Base-by-base conservation (phyloP, 1,140 invertebrate genomes). In the Brachionus rotundiformis region DNA sequence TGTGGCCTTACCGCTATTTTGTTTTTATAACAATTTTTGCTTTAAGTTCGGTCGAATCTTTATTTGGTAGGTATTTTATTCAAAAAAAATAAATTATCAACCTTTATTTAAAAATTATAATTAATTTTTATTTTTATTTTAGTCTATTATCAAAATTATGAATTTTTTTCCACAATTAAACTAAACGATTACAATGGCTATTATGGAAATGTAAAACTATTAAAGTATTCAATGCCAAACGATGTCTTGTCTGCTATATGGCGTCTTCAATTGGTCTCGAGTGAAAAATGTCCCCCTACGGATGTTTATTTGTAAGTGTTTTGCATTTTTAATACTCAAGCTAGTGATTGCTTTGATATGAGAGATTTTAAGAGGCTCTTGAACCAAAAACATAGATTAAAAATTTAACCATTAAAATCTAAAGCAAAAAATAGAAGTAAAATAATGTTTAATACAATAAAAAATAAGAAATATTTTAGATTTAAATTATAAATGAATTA, bases 61-160 rank as follows among this genome's bases (percentile, higher is more conserved):
- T 54, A 16, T 54, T 54, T 19, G 47, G 47, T 54, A 54, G 23
- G 47, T 7, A 54, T 19, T 0, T 8, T 54, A 19, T 16, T 54
- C 23, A 8, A 23, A 49, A 49, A 5, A 49, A 49, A 10, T 39
- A 39, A 16, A 16, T 16, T 49, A 4, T 16, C 13, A 0, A 8
- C 4, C 11, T 49, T 49, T 49, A 16, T 49, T 49, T 47, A 47
- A 16, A 16, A n/a, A 6, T 4, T 4, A 49, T 19, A 54, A 10
- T 25, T 23, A 19, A 8, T 4, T 23, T 41, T 41, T 68, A 5
- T 10, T 33, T 23, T 19, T n/a, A 19, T 33, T 16, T 19, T 36
- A 79, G 76, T 79, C 1, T 79, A 79, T 63, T 79, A 79, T 59
- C 76, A 79, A 79, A 79, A 79, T 63, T 79, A 79, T 41, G 76